Percentiles rank a stretch among this genome's conserved stretches.
phyloP scores from a whole-genome alignment of 2,113 vertebrate species.

The Coracopsis vasa region DNA sequence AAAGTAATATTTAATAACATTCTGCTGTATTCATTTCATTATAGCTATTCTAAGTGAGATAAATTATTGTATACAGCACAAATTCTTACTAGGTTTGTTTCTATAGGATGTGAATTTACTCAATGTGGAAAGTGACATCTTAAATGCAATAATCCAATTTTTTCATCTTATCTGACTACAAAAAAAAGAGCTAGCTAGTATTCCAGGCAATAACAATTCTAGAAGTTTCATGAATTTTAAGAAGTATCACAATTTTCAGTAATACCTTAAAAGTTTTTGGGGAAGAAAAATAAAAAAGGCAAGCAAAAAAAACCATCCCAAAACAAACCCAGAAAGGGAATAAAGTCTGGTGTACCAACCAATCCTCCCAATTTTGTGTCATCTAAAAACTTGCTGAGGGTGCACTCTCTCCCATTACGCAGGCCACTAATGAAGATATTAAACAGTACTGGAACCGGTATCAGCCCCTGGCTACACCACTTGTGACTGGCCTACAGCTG shows the following conservation, averaged over 20 bases:
- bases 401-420: neutral
- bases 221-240: neutral
- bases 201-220: neutral
- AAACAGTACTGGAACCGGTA: neutral
- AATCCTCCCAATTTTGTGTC: neutral
- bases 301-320: neutral
- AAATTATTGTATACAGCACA: neutral
- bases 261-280: neutral
- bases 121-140: neutral
- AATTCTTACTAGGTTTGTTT: neutral
- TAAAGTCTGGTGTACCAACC: neutral
- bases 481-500: neutral
- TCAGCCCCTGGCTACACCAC: rapidly evolving
- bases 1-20: neutral
- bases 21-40: neutral
- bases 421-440: neutral
- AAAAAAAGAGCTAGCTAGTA: neutral
- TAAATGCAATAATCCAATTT: neutral
- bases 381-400: neutral
- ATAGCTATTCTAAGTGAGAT: neutral
- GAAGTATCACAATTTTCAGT: neutral
- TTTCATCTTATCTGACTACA: neutral
- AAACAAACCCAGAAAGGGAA: neutral
- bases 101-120: neutral
- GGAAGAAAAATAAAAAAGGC: neutral